phyloP scores from a whole-genome alignment of 2,113 vertebrate species.

The Bubo bubo region DNA sequence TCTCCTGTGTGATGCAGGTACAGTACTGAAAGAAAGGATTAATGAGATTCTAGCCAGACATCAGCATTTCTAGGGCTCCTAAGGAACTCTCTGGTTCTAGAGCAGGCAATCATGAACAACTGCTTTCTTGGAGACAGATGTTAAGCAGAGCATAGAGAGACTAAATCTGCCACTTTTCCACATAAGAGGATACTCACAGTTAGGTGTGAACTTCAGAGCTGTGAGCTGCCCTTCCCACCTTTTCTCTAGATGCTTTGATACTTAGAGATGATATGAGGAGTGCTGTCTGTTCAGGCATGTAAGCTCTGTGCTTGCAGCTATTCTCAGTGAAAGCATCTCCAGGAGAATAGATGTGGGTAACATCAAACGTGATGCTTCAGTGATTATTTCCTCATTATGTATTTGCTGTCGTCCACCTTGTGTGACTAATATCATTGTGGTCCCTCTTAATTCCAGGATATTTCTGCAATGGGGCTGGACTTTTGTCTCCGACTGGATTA shows the following conservation, averaged over 20 bases:
- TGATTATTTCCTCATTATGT: neutral
- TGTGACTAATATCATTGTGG: neutral
- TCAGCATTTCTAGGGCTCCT: neutral
- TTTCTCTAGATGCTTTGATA: neutral
- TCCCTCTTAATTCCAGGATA: conserved; percentile 76
- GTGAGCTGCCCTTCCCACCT: neutral
- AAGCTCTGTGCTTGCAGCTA: neutral
- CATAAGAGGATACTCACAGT: neutral
- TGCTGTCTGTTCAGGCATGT: neutral
- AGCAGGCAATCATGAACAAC: neutral
- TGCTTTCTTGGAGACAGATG: neutral
- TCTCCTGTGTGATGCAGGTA: conserved; percentile 82
- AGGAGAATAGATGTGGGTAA: neutral
- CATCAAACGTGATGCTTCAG: neutral
- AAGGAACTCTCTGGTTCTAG: neutral
- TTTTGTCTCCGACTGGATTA: conserved; percentile 77
- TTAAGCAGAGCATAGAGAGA: neutral
- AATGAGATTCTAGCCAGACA: accelerated
- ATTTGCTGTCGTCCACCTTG: neutral
- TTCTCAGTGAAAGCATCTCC: neutral
- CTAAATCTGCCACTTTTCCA: neutral
- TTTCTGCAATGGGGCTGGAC: conserved; percentile 80
- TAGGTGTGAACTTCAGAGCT: neutral
- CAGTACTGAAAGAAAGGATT: neutral
- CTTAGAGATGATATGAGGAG: neutral